Base-by-base conservation (phyloP, 2,888 invertebrate species). In the Thera britannica region DNA sequence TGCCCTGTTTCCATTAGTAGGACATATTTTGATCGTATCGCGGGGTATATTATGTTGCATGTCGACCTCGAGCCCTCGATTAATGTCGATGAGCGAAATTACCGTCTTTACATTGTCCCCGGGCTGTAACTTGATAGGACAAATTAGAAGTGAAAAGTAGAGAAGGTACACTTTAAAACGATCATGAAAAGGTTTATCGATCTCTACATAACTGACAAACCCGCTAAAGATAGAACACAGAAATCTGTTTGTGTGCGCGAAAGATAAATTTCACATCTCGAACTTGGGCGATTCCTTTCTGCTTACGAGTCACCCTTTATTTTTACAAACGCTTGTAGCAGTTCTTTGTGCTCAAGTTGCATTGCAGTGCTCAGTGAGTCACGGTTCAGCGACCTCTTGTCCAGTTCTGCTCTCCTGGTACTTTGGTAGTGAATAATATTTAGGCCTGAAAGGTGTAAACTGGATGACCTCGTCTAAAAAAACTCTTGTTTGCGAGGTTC, bases 371-470 rank as follows among this genome's bases (percentile, higher is more conserved):
- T 65, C 69, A 65, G 63, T 69, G 72, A 72, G 52, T 57, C 56
- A 60, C 68, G 69, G 62, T 70, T 58, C 72, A 65, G 54, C 57
- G 55, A 73, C 62, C 73, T 73, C 57, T 61, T 61, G 36, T 48
- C 9, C 41, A 46, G 36, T 51, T 66, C 67, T 75, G 68, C 2
- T 62, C 51, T 38, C 72, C 71, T 75, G 68, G 73, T 75, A 72
- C 65, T 63, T 52, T 55, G 41, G n/a, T 51, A 58, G 49, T 60
- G 60, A 60, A 63, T 59, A 60, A 63, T 59, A 48, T 58, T 58
- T 65, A 59, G 60, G 65, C 51, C 60, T 56, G 23, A 41, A 5
- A 49, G 56, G 44, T 7, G 51, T 23, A 52, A 52, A 34, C 56
- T 11, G 5, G n/a, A 44, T 41, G 52, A n/a, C 61, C 61, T 54